Percentiles rank a stretch among this genome's conserved stretches.
Evolutionary conservation across 2,888 invertebrate species (phyloP).

Genomic region (Galeopsomyia nigrocyanea): DNA sequence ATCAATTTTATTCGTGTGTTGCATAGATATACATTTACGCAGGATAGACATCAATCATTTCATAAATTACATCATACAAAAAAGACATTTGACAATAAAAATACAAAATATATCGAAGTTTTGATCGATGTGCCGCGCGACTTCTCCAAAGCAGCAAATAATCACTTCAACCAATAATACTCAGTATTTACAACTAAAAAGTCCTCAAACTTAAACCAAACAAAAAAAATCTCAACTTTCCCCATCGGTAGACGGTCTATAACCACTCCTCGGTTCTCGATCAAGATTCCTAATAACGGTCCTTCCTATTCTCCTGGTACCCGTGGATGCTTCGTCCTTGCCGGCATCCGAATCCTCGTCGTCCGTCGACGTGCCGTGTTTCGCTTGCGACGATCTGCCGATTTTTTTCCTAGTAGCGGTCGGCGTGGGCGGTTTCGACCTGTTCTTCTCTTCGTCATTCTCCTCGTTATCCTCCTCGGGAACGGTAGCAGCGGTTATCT

Average conservation of each 20-base stretch:
- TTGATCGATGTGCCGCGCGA: neutral
- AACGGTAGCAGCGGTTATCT: conserved; percentile 1
- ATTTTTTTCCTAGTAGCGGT: conserved; percentile 57
- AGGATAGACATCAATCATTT: no score
- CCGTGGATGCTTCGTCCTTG: neutral
- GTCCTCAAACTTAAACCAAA: neutral
- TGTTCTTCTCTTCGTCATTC: conserved; percentile 1
- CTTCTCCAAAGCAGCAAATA: neutral
- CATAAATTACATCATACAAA: neutral
- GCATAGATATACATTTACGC: no score
- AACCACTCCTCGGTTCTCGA: conserved; percentile 60
- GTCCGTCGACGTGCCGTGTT: conserved; percentile 65
- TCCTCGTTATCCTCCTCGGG: conserved; percentile 1
- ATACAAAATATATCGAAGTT: neutral
- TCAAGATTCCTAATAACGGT: conserved; percentile 56
- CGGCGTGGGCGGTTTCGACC: conserved; percentile 58
- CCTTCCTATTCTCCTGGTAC: conserved; percentile 21
- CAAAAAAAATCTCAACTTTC: conserved; percentile 32
- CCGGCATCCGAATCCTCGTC: conserved; percentile 68
- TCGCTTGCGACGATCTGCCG: conserved; percentile 63
- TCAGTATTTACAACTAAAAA: neutral
- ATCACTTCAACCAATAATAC: neutral
- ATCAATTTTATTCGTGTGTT: no score
- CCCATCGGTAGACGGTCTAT: conserved; percentile 49
- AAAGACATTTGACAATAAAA: neutral